phyloP scores from a whole-genome alignment of 2,888 invertebrate genomes.

The Eumerus sabulonum region DNA sequence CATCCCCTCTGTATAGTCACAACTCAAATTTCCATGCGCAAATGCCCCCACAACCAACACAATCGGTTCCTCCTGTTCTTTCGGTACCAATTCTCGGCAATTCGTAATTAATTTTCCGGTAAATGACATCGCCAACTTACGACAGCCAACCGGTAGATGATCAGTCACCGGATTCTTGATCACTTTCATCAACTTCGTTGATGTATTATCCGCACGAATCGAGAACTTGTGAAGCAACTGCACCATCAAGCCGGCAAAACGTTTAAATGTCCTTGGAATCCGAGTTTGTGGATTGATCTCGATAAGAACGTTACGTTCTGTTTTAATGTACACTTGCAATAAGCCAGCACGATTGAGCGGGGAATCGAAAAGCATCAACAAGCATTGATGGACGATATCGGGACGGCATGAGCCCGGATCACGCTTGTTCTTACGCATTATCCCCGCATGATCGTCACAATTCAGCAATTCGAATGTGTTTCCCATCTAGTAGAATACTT shows the following conservation, averaged over 20 bases:
- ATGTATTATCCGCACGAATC: constrained; percentile 93
- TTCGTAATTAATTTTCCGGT: constrained; percentile 85
- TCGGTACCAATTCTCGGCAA: constrained; percentile 88
- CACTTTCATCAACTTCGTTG: constrained; percentile 94
- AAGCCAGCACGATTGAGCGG: constrained; percentile 97
- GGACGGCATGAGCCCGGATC: constrained; percentile 95
- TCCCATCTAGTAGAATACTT: constrained; percentile 84
- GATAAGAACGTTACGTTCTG: constrained; percentile 94
- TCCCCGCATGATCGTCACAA: constrained; percentile 93
- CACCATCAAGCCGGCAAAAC: constrained; percentile 98
- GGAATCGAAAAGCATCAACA: constrained; percentile 98
- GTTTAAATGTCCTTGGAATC: constrained; percentile 97
- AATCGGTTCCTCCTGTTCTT: constrained; percentile 89
- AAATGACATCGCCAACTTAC: constrained; percentile 94
- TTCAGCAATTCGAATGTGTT: constrained; percentile 94
- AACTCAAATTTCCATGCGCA: constrained; percentile 95
- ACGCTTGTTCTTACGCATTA: constrained; percentile 91
- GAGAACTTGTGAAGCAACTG: constrained; percentile 97
- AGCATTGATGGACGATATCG: constrained; percentile 98
- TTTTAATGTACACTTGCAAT: constrained; percentile 96
- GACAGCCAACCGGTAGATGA: constrained; percentile 96
- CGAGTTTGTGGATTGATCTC: constrained; percentile 98
- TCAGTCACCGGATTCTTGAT: constrained; percentile 97
- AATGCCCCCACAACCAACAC: constrained; percentile 97
- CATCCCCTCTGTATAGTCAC: constrained; percentile 93